These are phyloP conservation scores for Semnopithecus entellus DNA, from an alignment of 2,113 vertebrate genomes.

Conservation along the genomic window DNA sequence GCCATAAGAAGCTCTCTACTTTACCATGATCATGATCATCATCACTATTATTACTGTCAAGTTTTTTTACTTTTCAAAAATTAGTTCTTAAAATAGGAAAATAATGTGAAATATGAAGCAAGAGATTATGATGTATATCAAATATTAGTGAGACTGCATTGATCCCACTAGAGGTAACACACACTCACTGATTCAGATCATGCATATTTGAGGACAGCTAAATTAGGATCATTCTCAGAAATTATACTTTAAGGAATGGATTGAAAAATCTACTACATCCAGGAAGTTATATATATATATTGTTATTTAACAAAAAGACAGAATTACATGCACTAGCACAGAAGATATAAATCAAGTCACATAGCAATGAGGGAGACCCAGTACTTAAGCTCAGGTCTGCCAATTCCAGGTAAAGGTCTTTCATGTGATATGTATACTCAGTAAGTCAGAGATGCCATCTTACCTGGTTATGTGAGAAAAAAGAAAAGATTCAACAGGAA, in stretches of 20 bases:
- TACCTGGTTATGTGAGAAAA: neutral
- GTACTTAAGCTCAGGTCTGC: neutral
- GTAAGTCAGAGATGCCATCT: neutral
- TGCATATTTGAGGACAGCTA: neutral
- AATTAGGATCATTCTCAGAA: neutral
- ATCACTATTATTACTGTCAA: neutral
- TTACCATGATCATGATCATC: neutral
- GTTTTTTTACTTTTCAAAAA: constrained; percentile 12
- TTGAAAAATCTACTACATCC: neutral
- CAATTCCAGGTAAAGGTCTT: neutral
- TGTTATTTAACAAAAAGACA: neutral
- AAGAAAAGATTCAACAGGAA: neutral
- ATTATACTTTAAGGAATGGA: neutral
- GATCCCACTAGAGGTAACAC: neutral
- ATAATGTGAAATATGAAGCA: neutral
- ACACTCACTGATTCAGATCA: neutral
- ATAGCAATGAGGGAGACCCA: neutral
- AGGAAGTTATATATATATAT: neutral
- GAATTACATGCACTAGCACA: neutral
- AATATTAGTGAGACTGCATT: neutral
- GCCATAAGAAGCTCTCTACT: neutral
- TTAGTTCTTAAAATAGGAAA: constrained; percentile 27
- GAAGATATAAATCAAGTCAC: constrained; percentile 9
- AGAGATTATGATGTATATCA: neutral
- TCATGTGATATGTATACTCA: neutral